Conservation (phyloP, 2,888 invertebrate species). For the Sphaerophoria rueppellii region DNA sequence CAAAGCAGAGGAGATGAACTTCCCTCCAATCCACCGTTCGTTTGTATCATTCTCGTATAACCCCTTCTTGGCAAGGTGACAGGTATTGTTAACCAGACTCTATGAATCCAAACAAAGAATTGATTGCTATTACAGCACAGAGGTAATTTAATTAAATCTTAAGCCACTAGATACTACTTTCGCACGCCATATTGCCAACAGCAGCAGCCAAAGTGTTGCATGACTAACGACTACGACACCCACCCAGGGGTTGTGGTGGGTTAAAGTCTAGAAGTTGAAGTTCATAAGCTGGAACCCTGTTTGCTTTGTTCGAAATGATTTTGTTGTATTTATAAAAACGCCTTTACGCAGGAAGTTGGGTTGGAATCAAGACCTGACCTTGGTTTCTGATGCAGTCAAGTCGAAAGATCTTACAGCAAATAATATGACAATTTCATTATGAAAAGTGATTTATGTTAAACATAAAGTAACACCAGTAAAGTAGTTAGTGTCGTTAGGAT, state of each 20-base stretch:
- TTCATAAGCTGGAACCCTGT: slow-evolving; percentile 28
- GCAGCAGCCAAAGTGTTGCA: slow-evolving; percentile 12
- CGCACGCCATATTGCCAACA: background rate
- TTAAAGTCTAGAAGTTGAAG: slow-evolving; percentile 4
- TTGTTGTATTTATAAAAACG: slow-evolving; percentile 13
- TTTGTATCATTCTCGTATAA: too few relatives aligned
- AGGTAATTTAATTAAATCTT: slow-evolving; percentile 60
- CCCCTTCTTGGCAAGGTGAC: slow-evolving; percentile 11
- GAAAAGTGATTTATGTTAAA: slow-evolving; percentile 29
- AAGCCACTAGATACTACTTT: background rate
- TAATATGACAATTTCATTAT: slow-evolving; percentile 22
- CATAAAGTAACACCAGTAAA: background rate
- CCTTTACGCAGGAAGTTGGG: slow-evolving; percentile 56
- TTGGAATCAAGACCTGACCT: slow-evolving; percentile 34
- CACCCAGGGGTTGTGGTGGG: background rate
- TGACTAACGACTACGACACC: slow-evolving; percentile 19
- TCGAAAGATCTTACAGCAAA: slow-evolving; percentile 16
- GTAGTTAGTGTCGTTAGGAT: background rate
- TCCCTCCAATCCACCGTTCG: background rate
- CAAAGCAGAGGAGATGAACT: slow-evolving; percentile 56
- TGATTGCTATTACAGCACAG: slow-evolving; percentile 40
- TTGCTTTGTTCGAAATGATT: slow-evolving; percentile 20
- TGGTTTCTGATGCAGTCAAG: slow-evolving; percentile 19
- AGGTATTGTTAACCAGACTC: slow-evolving; percentile 39
- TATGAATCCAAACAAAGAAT: slow-evolving; percentile 47